These are phyloP conservation scores for Dioctria linearis DNA, from an alignment of 2,888 invertebrate species.

Conservation along the genomic window DNA sequence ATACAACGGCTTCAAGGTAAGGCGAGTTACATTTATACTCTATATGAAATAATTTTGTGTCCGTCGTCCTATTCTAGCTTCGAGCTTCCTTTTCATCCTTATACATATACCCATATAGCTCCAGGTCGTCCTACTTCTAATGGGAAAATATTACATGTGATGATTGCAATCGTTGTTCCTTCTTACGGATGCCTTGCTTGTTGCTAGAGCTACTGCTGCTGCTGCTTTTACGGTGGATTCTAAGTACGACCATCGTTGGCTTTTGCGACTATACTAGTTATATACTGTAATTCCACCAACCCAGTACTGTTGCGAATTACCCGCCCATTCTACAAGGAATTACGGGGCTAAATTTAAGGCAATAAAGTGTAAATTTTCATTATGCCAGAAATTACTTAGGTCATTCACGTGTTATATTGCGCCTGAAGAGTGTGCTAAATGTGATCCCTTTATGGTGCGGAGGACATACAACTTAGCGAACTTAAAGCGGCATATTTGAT, in stretches of 20 bases:
- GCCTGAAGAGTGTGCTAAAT: slow-evolving; percentile 13
- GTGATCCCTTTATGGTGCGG: slow-evolving; percentile 35
- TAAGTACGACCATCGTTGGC: not conserved
- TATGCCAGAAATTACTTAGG: slow-evolving; percentile 43
- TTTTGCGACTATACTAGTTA: not conserved
- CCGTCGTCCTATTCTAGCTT: slow-evolving; percentile 17
- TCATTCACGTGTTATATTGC: slow-evolving; percentile 44
- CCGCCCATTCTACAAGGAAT: slow-evolving; percentile 33
- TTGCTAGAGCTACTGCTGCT: not conserved
- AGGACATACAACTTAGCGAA: slow-evolving; percentile 25
- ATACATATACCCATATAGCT: not conserved
- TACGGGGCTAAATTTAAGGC: slow-evolving; percentile 47
- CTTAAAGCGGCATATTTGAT: slow-evolving; percentile 38
- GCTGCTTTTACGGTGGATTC: not conserved
- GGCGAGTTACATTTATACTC: not conserved
- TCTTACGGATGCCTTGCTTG: slow-evolving; percentile 7
- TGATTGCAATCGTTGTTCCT: slow-evolving; percentile 57
- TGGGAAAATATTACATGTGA: slow-evolving; percentile 58
- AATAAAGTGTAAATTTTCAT: slow-evolving; percentile 53
- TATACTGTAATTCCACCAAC: not conserved
- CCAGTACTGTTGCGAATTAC: slow-evolving; percentile 32
- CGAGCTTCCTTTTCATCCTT: not conserved
- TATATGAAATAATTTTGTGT: slow-evolving; percentile 27
- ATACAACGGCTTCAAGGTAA: not conserved
- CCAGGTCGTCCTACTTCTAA: slow-evolving; percentile 52